These are phyloP conservation scores for Onychomys leucogaster DNA, from an alignment of 2,797 vertebrate genomes.

Conservation along the genomic window DNA sequence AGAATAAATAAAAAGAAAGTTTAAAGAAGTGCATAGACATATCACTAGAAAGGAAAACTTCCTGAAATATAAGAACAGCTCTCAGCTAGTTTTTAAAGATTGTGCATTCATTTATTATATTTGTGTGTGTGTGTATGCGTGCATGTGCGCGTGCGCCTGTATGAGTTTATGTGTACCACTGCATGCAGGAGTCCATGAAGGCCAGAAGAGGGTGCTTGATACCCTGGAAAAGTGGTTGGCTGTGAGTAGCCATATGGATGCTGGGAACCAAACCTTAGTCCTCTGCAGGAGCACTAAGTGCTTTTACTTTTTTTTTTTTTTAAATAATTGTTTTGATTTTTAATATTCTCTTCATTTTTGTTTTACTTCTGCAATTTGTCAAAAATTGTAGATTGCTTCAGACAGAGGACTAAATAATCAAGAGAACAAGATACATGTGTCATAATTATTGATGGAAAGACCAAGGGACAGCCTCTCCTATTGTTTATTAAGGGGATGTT, in stretches of 20 bases:
- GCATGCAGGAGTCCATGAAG: not conserved
- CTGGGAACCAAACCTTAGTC: not conserved
- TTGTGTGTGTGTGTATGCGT: too few relatives aligned
- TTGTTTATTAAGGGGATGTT: not conserved
- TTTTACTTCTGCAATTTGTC: constrained; percentile 10
- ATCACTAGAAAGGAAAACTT: not conserved
- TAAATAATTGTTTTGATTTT: not conserved
- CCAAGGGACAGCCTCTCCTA: not conserved
- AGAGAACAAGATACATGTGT: constrained; percentile 8
- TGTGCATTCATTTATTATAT: not conserved
- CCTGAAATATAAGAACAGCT: constrained; percentile 23
- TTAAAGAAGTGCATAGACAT: not conserved
- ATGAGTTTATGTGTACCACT: not conserved
- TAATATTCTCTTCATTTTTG: constrained; percentile 55
- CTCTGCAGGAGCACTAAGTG: not conserved
- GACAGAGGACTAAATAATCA: not conserved
- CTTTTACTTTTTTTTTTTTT: not conserved
- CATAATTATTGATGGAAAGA: constrained; percentile 6
- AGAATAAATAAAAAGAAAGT: too few relatives aligned
- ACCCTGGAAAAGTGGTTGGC: not conserved
- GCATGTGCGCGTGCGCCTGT: not conserved
- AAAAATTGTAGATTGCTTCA: constrained; percentile 10
- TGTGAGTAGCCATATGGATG: not conserved
- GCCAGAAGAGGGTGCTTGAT: not conserved
- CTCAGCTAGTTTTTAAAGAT: not conserved